These are phyloP conservation scores for Lasioglossum vierecki DNA, from an alignment of 2,888 invertebrate species.

Conservation along the genomic window DNA sequence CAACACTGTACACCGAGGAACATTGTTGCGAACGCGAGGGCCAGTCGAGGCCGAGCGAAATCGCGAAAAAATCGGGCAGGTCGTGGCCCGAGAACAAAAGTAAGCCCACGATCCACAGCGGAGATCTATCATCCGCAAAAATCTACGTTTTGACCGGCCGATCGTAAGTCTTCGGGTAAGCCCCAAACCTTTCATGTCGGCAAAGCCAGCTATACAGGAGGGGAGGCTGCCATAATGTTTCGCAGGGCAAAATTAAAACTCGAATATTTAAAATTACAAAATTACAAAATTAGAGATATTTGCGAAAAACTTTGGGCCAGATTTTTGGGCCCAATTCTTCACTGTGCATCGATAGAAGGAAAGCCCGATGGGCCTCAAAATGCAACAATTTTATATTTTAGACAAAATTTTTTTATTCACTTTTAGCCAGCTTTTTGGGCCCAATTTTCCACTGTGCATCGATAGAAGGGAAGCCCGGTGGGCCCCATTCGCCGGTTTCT, in stretches of 20 bases:
- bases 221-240: neutral
- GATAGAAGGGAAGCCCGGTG: neutral
- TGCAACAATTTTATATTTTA: no score
- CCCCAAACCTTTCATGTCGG: neutral
- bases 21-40: constrained; percentile 1
- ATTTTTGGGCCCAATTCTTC: no score
- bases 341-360: no score
- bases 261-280: no score
- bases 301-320: no score
- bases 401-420: no score
- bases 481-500: neutral
- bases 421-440: no score
- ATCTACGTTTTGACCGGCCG: constrained; percentile 26
- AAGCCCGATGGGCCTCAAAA: no score
- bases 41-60: neutral
- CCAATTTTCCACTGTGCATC: neutral
- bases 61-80: constrained; percentile 1
- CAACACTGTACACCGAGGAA: neutral
- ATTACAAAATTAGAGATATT: no score
- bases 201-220: neutral
- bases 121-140: constrained; percentile 8
- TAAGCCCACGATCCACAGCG: neutral
- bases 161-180: constrained; percentile 25
- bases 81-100: constrained; percentile 3
- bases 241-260: neutral